phyloP scores from a whole-genome alignment of 1,140 invertebrate genomes.

The Drosophila triauraria region DNA sequence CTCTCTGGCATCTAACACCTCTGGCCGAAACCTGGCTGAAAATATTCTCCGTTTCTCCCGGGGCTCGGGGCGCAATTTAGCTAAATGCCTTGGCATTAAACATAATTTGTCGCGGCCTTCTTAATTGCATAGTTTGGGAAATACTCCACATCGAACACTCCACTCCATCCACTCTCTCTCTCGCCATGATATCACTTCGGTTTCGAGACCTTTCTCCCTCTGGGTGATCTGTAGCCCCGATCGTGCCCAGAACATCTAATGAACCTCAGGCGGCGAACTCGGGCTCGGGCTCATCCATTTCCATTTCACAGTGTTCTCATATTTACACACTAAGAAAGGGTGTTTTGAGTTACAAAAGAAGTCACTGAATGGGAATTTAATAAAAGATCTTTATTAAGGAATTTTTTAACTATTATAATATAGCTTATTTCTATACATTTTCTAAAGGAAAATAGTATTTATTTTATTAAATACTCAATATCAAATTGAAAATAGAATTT shows the following conservation, averaged over 20 bases:
- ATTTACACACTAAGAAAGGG: slow-evolving; percentile 20
- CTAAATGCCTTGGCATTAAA: slow-evolving; percentile 58
- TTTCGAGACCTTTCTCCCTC: slow-evolving; percentile 36
- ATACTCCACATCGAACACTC: slow-evolving; percentile 22
- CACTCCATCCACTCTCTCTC: slow-evolving; percentile 14
- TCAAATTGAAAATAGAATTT: too few species aligned
- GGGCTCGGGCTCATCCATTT: slow-evolving; percentile 29
- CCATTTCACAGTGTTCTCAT: slow-evolving; percentile 41
- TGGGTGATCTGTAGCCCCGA: slow-evolving; percentile 35
- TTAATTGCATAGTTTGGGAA: slow-evolving; percentile 42
- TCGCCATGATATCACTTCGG: slow-evolving; percentile 13
- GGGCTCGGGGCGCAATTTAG: slow-evolving; percentile 37
- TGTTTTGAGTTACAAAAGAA: background rate
- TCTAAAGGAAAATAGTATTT: too few species aligned
- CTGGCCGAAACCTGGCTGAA: slow-evolving; percentile 42
- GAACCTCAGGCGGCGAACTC: slow-evolving; percentile 26
- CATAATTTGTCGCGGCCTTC: slow-evolving; percentile 57
- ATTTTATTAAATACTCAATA: too few species aligned
- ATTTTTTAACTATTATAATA: too few species aligned
- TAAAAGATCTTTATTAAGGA: background rate
- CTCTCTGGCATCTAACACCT: slow-evolving; percentile 27
- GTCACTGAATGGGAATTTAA: too few species aligned
- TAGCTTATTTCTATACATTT: too few species aligned
- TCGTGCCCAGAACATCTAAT: slow-evolving; percentile 64
- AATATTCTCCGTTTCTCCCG: slow-evolving; percentile 36